These are phyloP conservation scores for Trinorchestia longiramus DNA, from an alignment of 1,140 invertebrate species.

Conservation along the genomic window DNA sequence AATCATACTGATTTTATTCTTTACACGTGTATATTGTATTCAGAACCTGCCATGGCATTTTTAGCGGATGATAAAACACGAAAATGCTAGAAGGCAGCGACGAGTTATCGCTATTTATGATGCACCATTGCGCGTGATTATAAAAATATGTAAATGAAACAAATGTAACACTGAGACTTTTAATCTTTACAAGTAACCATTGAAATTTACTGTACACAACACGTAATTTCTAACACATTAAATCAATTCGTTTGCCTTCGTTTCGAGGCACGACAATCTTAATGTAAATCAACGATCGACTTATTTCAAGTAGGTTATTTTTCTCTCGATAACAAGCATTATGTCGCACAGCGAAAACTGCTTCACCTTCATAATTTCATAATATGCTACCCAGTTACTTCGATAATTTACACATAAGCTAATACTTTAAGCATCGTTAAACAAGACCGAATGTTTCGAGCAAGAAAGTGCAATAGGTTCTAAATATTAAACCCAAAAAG, in stretches of 20 bases:
- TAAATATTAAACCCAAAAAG: not conserved
- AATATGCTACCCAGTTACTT: not conserved
- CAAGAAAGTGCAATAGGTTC: not conserved
- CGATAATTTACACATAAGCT: not conserved
- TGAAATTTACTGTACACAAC: slow-evolving; percentile 30
- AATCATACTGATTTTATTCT: no score
- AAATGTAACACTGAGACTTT: not conserved
- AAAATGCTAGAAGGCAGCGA: no score
- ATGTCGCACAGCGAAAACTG: not conserved
- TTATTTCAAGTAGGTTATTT: slow-evolving; percentile 15
- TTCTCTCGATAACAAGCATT: not conserved
- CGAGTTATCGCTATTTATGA: not conserved
- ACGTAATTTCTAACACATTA: slow-evolving; percentile 13
- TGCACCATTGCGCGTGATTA: not conserved
- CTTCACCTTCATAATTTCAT: not conserved
- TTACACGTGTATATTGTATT: no score
- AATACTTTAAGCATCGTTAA: not conserved
- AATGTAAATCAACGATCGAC: not conserved
- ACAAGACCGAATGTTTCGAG: not conserved
- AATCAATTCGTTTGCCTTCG: not conserved
- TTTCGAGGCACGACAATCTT: not conserved
- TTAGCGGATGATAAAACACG: no score
- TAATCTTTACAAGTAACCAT: slow-evolving; percentile 30
- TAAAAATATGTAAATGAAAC: not conserved
- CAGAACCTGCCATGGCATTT: no score